phyloP scores from a whole-genome alignment of 2,797 vertebrate genomes.

The Mormyrus proboscirostris region DNA sequence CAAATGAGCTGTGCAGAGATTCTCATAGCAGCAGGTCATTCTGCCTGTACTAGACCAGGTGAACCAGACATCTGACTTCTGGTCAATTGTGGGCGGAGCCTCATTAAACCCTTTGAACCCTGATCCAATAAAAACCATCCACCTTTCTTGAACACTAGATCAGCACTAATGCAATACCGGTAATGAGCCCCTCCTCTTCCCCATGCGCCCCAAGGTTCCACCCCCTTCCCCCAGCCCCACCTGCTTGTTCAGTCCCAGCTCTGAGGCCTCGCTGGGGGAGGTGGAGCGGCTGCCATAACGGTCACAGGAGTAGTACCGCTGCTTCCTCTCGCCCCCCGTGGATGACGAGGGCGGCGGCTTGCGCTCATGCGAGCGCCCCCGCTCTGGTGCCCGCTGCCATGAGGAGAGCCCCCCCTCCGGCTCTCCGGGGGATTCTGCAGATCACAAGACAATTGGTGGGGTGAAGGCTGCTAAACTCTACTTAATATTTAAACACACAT shows the following conservation, averaged over 20 bases:
- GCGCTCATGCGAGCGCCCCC: constrained; percentile 86
- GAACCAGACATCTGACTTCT: neutral
- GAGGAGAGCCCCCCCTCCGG: constrained; percentile 53
- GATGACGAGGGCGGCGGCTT: constrained; percentile 81
- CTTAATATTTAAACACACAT: neutral
- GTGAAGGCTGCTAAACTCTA: neutral
- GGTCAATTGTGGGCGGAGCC: neutral
- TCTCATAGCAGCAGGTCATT: neutral
- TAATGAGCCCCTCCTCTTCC: neutral
- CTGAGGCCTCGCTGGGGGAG: constrained; percentile 73
- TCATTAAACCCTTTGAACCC: neutral
- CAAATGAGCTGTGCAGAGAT: neutral
- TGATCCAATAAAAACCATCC: neutral
- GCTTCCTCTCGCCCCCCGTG: constrained; percentile 66
- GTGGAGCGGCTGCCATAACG: constrained; percentile 81
- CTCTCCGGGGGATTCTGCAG: constrained; percentile 33
- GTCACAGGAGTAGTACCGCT: constrained; percentile 93
- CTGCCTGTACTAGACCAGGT: neutral
- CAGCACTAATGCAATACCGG: neutral
- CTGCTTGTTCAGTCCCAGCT: constrained; percentile 69
- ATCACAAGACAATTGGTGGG: neutral
- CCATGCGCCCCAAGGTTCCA: neutral
- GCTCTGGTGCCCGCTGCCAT: constrained; percentile 68
- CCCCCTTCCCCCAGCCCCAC: constrained; percentile 47
- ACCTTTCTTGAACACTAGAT: neutral